Evolutionary conservation across 2,797 vertebrate species (phyloP).

Genomic region (Poeciliopsis paucimaculata): DNA sequence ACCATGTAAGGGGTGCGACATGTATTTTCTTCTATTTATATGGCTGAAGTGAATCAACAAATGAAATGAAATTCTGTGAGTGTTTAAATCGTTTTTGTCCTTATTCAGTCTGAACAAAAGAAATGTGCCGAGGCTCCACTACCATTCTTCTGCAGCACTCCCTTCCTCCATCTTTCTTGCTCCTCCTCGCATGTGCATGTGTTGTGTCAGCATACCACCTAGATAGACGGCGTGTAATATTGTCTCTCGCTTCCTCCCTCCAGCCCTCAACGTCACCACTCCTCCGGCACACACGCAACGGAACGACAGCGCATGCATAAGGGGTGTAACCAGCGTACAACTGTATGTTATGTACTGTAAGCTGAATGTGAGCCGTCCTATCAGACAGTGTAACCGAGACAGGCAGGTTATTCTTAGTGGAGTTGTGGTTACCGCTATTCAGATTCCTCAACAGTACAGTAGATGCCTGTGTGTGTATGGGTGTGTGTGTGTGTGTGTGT

Average conservation of each 20-base stretch:
- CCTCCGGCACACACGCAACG: conserved; percentile 35
- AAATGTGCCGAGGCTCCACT: conserved; percentile 42
- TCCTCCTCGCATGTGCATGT: conserved; percentile 40
- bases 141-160: conserved; percentile 51
- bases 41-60: not conserved
- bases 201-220: conserved; percentile 57
- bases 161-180: conserved; percentile 10
- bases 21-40: not conserved
- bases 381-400: conserved; percentile 59
- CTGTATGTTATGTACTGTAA: conserved; percentile 62
- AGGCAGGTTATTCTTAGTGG: conserved; percentile 66
- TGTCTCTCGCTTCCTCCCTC: conserved; percentile 33
- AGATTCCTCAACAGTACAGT: conserved; percentile 57
- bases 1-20: too few species aligned
- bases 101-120: conserved; percentile 26
- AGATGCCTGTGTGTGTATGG: conserved; percentile 27
- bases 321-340: conserved; percentile 51
- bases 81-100: conserved; percentile 31
- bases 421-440: conserved; percentile 51
- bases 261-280: conserved; percentile 42
- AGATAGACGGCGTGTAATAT: conserved; percentile 49
- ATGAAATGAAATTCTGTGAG: not conserved
- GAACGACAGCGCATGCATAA: conserved; percentile 37
- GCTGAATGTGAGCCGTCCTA: conserved; percentile 65
- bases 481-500: conserved; percentile 28